These are phyloP conservation scores for Corydoras sp. DNA, from an alignment of 2,113 vertebrate genomes.

Conservation along the genomic window DNA sequence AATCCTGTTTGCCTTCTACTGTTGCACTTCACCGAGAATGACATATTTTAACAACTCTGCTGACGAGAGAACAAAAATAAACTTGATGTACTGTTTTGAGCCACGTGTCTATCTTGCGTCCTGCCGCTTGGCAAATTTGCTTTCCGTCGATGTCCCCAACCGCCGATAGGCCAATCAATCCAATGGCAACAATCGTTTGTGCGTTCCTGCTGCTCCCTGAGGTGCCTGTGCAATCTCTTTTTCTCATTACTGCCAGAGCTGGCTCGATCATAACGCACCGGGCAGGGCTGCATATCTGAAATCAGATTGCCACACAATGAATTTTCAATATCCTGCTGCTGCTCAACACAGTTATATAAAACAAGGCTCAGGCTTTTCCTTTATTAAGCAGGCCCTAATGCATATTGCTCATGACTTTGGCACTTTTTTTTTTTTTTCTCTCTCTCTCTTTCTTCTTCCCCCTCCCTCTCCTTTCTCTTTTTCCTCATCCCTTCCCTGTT, in stretches of 20 bases:
- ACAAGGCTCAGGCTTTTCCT: not conserved
- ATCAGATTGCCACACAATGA: slow-evolving; percentile 17
- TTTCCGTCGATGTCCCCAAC: too few species aligned
- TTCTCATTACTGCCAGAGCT: not conserved
- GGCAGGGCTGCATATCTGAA: slow-evolving; percentile 11
- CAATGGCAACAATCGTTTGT: not conserved
- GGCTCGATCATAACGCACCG: slow-evolving; percentile 16
- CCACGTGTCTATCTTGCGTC: slow-evolving; percentile 21
- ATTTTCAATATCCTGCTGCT: slow-evolving; percentile 25
- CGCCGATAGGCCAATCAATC: not conserved
- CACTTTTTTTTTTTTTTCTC: not conserved
- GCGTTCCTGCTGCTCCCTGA: not conserved
- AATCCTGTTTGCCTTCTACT: slow-evolving; percentile 61
- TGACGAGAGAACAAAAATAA: slow-evolving; percentile 70
- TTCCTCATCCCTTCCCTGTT: too few species aligned
- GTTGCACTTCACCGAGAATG: slow-evolving; percentile 66
- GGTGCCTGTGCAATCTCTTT: not conserved
- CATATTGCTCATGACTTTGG: not conserved
- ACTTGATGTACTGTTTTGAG: slow-evolving; percentile 72
- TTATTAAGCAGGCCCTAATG: not conserved
- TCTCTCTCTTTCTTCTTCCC: too few species aligned
- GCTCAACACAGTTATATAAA: slow-evolving; percentile 5
- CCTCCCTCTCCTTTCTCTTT: too few species aligned
- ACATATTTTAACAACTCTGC: slow-evolving; percentile 59
- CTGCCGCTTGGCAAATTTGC: not conserved